Conservation (phyloP, 2,888 invertebrate species). For the Heliconius aoede region DNA sequence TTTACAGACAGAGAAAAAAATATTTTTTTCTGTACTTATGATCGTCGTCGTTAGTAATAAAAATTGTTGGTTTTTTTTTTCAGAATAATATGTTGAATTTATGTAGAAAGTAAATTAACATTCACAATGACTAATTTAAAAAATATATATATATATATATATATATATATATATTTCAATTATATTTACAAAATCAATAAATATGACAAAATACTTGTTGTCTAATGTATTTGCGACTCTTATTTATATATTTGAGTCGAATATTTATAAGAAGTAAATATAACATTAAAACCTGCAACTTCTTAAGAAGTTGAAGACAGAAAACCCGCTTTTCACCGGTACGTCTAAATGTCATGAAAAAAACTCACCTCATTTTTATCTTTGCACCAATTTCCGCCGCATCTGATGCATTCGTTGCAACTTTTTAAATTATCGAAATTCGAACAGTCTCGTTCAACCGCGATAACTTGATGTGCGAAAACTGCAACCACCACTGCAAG, state of each 20-base stretch:
- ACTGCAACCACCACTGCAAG: slow-evolving; percentile 65
- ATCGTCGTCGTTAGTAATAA: background rate
- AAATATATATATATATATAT: too few relatives aligned
- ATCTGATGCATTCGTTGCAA: slow-evolving; percentile 73
- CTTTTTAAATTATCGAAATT: slow-evolving; percentile 50
- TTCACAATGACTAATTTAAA: background rate
- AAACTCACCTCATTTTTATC: slow-evolving; percentile 56
- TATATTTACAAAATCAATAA: too few relatives aligned
- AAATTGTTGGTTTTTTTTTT: background rate
- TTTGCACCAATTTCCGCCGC: slow-evolving; percentile 69
- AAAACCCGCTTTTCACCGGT: background rate
- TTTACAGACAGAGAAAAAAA: too few relatives aligned
- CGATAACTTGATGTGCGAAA: slow-evolving; percentile 61
- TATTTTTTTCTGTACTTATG: background rate
- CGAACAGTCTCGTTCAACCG: slow-evolving; percentile 56
- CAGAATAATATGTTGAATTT: background rate
- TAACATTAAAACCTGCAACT: background rate
- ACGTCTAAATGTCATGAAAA: background rate
- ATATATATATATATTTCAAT: background rate
- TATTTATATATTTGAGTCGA: background rate
- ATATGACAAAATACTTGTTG: too few relatives aligned
- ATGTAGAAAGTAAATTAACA: background rate
- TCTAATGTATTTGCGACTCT: background rate
- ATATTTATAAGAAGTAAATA: background rate
- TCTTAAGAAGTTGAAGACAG: background rate